A percentile compares a stretch with the other conserved stretches of the same genome.
Conservation (phyloP, 2,888 invertebrate species). For the Hypomecis atomaria region DNA sequence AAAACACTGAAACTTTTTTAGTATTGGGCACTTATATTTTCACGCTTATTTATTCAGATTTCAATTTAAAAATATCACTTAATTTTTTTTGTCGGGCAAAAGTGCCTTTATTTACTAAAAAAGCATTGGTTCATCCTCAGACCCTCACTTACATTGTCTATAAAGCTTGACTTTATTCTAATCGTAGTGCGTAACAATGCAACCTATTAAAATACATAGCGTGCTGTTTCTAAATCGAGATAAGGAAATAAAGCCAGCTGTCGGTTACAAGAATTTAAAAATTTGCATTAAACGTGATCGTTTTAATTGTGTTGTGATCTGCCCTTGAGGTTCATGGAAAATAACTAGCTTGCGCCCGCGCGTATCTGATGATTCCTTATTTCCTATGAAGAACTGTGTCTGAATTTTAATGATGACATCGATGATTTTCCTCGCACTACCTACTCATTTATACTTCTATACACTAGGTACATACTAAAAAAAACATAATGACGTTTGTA, state of each 20-base stretch:
- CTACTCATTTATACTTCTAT: not conserved
- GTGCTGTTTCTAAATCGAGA: slow-evolving; percentile 44
- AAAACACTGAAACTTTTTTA: too few species aligned
- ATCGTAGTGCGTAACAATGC: slow-evolving; percentile 22
- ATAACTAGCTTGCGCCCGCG: not conserved
- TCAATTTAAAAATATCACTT: slow-evolving; percentile 13
- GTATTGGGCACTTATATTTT: too few species aligned
- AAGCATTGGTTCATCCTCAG: too few species aligned
- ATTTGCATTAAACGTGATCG: slow-evolving; percentile 24
- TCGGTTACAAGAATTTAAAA: slow-evolving; percentile 24
- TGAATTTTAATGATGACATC: slow-evolving; percentile 2
- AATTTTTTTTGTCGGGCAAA: too few species aligned
- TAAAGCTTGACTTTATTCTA: slow-evolving; percentile 17
- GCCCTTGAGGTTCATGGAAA: slow-evolving; percentile 30
- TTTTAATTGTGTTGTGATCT: slow-evolving; percentile 28
- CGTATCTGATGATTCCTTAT: not conserved
- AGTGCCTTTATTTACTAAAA: too few species aligned
- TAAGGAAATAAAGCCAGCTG: slow-evolving; percentile 41
- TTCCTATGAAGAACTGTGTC: not conserved
- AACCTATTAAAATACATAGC: slow-evolving; percentile 42
- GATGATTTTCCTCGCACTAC: not conserved
- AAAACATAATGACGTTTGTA: too few species aligned
- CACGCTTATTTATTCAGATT: not conserved
- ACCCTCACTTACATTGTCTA: not conserved
- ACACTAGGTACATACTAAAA: too few species aligned